Evolutionary conservation across 1,140 invertebrate species (phyloP), one percentile per base, ranked within the genome.

Genomic region (Ruditapes philippinarum): DNA sequence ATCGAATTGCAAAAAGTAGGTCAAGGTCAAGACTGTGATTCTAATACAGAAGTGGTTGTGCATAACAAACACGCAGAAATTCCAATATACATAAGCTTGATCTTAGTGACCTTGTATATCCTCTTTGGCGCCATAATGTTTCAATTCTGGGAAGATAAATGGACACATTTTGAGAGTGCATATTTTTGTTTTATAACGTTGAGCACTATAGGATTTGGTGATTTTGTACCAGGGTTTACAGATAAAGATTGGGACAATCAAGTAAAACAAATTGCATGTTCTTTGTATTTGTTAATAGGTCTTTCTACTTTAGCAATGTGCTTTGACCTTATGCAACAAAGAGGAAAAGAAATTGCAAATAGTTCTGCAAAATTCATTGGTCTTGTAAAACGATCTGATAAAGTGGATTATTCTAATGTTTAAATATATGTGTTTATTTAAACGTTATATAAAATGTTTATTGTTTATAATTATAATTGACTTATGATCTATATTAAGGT

Each of bases 231-330:
- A 0, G 98, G 98, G 94, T 96, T 85, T 93, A 96, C 83, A 82
- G 93, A 96, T 97, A 85, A 97, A 97, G 40, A 96, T 96, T 81
- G 93, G 89, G 90, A 91, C 31, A 92, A 92, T 60, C 90, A 95
- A 51, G 92, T 92, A 62, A 95, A 95, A 83, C 89, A 94, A 38
- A 92, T 95, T 14, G 85, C 94, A 25, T 94, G 94, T 78, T 90
- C 92, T 54, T 54, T 95, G 25, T 95, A 95, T 80, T 87, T 95
- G 40, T 97, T 99, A 96, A 97, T 99, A 76, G 99, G 99, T 42
- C 99, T 99, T 98, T 98, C 99, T 3, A 96, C 99, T 0, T 98
- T 99, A 62, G 99, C 99, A 90, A 99, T 99, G 99, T 99, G 98
- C 96, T 99, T 99, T 96, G 99, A 99, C 97, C 97, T 99, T 38